Evolutionary conservation across 2,113 vertebrate species (phyloP).

Genomic region (Engystomops pustulosus): DNA sequence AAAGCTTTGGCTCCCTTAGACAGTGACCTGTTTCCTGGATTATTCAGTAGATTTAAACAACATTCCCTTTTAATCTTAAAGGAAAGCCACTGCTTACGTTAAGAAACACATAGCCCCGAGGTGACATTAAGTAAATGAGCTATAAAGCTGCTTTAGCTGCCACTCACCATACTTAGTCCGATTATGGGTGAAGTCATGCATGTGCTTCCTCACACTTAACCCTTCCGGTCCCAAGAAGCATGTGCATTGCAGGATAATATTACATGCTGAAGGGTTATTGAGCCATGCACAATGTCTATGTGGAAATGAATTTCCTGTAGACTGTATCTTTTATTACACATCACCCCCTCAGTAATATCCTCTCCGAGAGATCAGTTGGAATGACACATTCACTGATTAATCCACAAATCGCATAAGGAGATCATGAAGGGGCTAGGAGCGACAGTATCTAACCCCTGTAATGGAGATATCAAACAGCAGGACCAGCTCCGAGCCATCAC

Average conservation of each 20-base stretch:
- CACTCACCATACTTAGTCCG: slow-evolving; percentile 29
- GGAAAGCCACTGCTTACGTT: not conserved
- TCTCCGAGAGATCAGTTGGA: slow-evolving; percentile 15
- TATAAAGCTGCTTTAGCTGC: slow-evolving; percentile 36
- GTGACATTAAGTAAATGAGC: slow-evolving; percentile 12
- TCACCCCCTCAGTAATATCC: not conserved
- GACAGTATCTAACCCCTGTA: not conserved
- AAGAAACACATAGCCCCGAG: not conserved
- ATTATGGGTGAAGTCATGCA: slow-evolving; percentile 10
- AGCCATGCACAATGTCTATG: not conserved
- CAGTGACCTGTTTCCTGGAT: not conserved
- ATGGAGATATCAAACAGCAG: not conserved
- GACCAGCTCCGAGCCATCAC: not conserved
- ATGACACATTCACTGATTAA: slow-evolving; percentile 23
- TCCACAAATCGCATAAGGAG: slow-evolving; percentile 12
- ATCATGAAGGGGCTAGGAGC: not conserved
- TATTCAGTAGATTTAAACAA: not conserved
- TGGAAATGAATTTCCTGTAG: not conserved
- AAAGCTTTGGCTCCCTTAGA: not conserved
- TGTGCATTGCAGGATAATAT: not conserved
- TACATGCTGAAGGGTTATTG: not conserved
- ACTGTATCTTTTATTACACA: not conserved
- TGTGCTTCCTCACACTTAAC: not conserved
- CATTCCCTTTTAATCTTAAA: not conserved
- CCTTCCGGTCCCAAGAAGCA: not conserved